Evolutionary conservation across 2,113 vertebrate species (phyloP).

Genomic region (Limnothrissa miodon): DNA sequence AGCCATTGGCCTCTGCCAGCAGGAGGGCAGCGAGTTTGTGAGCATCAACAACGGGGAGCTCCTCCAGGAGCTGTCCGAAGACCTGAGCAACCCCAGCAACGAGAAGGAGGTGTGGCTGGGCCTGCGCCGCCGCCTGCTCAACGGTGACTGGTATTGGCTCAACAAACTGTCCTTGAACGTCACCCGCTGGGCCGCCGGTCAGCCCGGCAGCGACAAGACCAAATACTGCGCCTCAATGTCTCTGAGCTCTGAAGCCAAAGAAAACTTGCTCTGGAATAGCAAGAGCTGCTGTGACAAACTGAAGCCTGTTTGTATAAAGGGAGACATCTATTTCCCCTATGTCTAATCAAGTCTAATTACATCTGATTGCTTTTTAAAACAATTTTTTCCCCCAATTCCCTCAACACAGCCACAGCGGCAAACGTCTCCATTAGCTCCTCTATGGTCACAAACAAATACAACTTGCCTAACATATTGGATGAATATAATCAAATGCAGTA

Average conservation of each 20-base stretch:
- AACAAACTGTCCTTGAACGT: accelerated
- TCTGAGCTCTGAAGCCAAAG: not conserved
- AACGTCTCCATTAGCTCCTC: too few relatives aligned
- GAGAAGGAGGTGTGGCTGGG: constrained; percentile 58
- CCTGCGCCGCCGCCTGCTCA: constrained; percentile 53
- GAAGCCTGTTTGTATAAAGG: constrained; percentile 52
- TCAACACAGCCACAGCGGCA: too few relatives aligned
- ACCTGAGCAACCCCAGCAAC: not conserved
- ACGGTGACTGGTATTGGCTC: constrained; percentile 64
- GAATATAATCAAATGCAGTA: too few relatives aligned
- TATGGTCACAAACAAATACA: too few relatives aligned
- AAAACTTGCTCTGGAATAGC: constrained; percentile 45
- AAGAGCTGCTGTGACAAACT: constrained; percentile 52
- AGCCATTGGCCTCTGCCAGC: constrained; percentile 40
- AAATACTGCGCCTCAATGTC: constrained; percentile 56
- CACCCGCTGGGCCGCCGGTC: constrained; percentile 49
- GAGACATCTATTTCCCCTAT: not conserved
- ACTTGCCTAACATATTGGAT: too few relatives aligned
- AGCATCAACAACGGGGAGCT: not conserved
- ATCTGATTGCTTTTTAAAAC: too few relatives aligned
- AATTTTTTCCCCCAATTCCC: too few relatives aligned
- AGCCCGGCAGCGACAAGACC: constrained; percentile 26
- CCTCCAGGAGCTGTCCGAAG: not conserved
- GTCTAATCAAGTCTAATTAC: too few relatives aligned
- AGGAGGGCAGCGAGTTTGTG: not conserved